Evolutionary conservation across 2,797 vertebrate genomes (phyloP).

Genomic region (Synanceia verrucosa): DNA sequence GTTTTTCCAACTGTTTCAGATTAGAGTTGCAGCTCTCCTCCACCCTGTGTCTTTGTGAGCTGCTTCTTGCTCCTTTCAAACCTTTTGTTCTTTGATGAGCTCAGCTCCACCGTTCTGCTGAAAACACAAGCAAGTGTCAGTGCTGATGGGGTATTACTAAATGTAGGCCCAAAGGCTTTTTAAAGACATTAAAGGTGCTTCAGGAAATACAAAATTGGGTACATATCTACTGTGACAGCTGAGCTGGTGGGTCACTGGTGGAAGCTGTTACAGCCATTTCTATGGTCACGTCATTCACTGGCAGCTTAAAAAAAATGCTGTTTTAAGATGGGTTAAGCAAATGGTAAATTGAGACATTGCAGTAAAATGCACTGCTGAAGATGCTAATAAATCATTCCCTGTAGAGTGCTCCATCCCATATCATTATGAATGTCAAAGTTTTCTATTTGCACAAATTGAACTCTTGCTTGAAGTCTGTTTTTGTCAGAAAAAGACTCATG

Average conservation of each 20-base stretch:
- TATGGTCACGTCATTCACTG: too few relatives aligned
- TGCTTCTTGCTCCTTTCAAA: neutral
- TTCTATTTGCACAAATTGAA: conserved; percentile 5
- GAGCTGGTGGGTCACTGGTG: too few relatives aligned
- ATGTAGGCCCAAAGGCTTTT: neutral
- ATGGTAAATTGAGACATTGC: neutral
- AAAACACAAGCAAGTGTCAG: neutral
- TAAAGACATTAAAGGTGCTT: neutral
- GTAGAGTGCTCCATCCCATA: neutral
- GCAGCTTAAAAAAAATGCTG: neutral
- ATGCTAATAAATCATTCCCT: neutral
- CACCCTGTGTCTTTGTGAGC: neutral
- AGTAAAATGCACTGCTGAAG: neutral
- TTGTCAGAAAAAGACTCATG: neutral
- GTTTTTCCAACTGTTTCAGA: neutral
- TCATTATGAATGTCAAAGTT: neutral
- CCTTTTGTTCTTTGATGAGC: neutral
- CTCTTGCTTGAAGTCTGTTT: neutral
- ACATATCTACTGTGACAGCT: neutral
- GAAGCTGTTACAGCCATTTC: too few relatives aligned
- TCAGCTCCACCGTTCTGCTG: neutral
- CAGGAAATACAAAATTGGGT: neutral
- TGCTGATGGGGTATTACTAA: neutral
- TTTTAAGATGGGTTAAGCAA: neutral
- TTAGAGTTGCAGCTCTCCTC: neutral